Percentiles rank a stretch among this genome's conserved stretches.
phyloP scores from a whole-genome alignment of 2,113 vertebrate genomes.

The Sphaerodactylus townsendi region DNA sequence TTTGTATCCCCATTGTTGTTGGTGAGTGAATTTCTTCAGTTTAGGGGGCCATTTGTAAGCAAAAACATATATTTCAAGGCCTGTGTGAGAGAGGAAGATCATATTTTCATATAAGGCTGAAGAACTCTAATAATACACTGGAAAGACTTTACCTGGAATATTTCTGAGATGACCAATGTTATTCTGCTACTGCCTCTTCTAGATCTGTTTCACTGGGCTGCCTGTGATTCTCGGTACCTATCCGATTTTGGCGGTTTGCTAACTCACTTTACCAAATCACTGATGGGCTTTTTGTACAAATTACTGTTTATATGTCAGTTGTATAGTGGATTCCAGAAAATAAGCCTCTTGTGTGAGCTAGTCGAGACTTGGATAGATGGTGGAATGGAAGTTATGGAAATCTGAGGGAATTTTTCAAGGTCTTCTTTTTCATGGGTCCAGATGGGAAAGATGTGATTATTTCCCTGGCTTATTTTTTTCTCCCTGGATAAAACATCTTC shows the following conservation, averaged over 20 bases:
- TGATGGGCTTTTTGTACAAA: background rate
- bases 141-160: no score
- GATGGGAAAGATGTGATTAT: background rate
- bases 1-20: no score
- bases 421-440: background rate
- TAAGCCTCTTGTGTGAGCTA: background rate
- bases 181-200: background rate
- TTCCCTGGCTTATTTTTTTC: no score
- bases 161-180: background rate
- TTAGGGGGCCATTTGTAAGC: no score
- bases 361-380: background rate
- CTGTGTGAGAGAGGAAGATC: no score
- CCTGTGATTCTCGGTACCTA: background rate
- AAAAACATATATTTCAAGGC: no score
- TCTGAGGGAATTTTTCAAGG: background rate
- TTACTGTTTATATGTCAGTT: background rate
- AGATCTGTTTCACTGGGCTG: background rate
- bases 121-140: no score
- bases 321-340: background rate
- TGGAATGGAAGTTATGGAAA: background rate
- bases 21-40: no score
- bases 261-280: background rate
- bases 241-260: background rate
- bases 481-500: no score
- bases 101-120: no score